Evolutionary conservation across 1,140 invertebrate genomes (phyloP), one percentile per base, ranked within the genome.

Genomic region (Calliphora vicina): DNA sequence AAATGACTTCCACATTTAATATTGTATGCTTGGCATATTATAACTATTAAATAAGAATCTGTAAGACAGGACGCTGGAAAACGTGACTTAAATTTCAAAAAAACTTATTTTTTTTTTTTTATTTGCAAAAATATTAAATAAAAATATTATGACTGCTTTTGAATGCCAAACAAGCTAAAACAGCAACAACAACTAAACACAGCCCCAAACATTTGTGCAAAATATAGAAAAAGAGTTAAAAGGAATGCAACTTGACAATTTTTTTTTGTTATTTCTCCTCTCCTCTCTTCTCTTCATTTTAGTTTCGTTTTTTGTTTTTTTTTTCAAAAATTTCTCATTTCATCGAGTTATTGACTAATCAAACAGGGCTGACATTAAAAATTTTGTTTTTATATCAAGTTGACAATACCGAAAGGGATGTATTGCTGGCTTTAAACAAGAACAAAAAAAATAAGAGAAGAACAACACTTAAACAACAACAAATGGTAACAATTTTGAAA

Each of bases 401-500:
- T 73, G 81, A 82, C 29, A 42, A 50, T 20, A 27, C 50, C n/a
- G 17, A 26, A 6, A 35, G 35, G 67, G 23, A 82, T 45, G 9
- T 0, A 17, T 81, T n/a, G 12, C 9, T 13, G 9, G 80, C 45
- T n/a, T n/a, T n/a, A n/a, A n/a, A n/a, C n/a, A n/a, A 81, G 57
- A 80, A 80, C 45, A 82, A 82, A 45, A 27, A 27, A 15, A 73
- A 5, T 27, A 35, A 35, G 25, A 42, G 43, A 43, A 29, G 8
- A 78, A 43, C 74, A 15, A n/a, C 25, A 26, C 26, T 25, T 72
- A 45, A 61, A 82, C 42, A 35, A n/a, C n/a, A 35, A 35, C 35
- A 80, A 67, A 61, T 25, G 82, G 82, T 61, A 80, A 72, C 74
- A 80, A 80, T 83, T 71, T 83, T 83, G 82, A 76, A 83, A 83